Base-by-base conservation (phyloP, 2,888 invertebrate species). In the Pemphredon lugubris region DNA sequence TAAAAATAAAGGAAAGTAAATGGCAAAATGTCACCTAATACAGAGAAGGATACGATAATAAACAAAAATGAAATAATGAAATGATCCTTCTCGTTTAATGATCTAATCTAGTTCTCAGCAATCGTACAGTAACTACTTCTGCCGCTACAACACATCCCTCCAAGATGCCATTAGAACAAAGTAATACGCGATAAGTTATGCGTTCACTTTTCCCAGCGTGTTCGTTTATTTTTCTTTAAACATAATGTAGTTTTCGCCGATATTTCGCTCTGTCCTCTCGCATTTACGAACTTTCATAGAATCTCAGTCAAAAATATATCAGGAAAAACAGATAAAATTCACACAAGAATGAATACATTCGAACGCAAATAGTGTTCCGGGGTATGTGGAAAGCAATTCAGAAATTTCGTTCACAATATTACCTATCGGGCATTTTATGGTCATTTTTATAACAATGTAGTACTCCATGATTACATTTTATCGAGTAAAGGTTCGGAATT, bases 341-440 rank as follows among this genome's bases (percentile, higher is more conserved):
- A 64, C 44, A 57, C 32, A 60, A 45, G 42, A 54, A 65, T 68
- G 48, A 69, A 54, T 75, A 63, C 39, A 63, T 5, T 68, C 14
- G 39, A 79, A 69, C 30, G 30, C 60, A 68, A 78, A 68, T 53
- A 42, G 14, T 39, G 16, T 61, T 60, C 39, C 42, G 70, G 63
- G 59, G 39, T 75, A 60, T 75, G 75, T 73, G 69, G 60, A 76
- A 76, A 20, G 67, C 67, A 75, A 70, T 39, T 71, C 39, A 47
- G 23, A 58, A 67, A 39, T 61, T 66, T 51, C 6, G 13, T 7
- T 40, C 48, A 57, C 9, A n/a, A 42, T 42, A 60, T 42, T 34
- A 40, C 48, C 9, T 55, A 42, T 2, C 5, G 23, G 26, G 14
- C 42, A 39, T 26, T 72, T 53, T 21, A 42, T 57, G 42, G 39